Conservation (phyloP, 2,113 vertebrate genomes). For the Syngnathus scovelli region DNA sequence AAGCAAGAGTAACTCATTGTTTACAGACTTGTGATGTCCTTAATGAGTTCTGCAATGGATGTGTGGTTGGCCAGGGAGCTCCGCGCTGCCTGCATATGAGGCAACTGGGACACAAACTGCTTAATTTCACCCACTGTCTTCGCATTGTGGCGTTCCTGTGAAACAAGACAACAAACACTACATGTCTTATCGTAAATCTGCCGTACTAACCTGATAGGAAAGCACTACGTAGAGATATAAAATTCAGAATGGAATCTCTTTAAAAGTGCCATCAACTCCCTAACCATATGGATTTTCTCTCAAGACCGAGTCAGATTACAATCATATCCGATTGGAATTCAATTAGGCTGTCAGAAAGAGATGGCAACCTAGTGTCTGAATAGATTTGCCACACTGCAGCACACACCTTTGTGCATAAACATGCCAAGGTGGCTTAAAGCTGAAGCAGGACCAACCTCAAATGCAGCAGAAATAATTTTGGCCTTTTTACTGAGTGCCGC, state of each 20-base stretch:
- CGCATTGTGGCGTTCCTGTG: conserved; percentile 89
- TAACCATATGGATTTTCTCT: conserved; percentile 24
- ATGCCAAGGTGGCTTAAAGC: background rate
- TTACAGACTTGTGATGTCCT: conserved; percentile 91
- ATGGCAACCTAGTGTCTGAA: background rate
- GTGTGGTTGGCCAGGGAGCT: conserved; percentile 95
- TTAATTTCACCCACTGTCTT: conserved; percentile 98
- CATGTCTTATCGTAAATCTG: background rate
- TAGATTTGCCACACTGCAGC: background rate
- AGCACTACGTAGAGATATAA: background rate
- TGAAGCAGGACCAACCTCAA: conserved; percentile 77
- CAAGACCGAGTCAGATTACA: conserved; percentile 27
- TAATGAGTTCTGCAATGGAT: conserved; percentile 93
- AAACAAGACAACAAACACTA: conserved; percentile 18
- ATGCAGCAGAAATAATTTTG: conserved; percentile 95
- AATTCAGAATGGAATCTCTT: conserved; percentile 17
- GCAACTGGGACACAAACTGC: conserved; percentile 95
- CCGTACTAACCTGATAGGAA: background rate
- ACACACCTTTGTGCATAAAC: background rate
- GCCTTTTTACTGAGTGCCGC: conserved; percentile 96
- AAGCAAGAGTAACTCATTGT: background rate
- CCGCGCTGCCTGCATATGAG: conserved; percentile 95
- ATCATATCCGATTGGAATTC: conserved; percentile 20
- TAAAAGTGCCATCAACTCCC: conserved; percentile 15
- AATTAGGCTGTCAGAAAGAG: background rate